Evolutionary conservation across 2,113 vertebrate genomes (phyloP), one percentile per base, ranked within the genome.

Genomic region (Spilogale gracilis): DNA sequence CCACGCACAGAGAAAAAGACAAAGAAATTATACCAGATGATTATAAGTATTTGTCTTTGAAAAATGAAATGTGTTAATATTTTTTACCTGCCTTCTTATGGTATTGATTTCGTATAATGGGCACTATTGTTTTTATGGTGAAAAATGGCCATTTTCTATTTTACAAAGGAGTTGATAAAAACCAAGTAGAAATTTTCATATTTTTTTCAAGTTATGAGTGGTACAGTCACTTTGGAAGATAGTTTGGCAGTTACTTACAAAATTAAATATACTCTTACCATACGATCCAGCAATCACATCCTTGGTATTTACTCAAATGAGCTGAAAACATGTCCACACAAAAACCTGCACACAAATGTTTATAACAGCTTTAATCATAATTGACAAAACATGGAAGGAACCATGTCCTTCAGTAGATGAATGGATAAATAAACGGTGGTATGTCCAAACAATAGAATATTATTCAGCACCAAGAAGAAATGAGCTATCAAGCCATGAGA

Each of bases 211-310:
- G 50, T 58, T 95, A 52, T 25, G 32, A 79, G 30, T 86, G 23
- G 32, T 60, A 71, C 21, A 52, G 13, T 93, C 82, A 86, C 80
- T 52, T 92, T 71, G 65, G 65, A 83, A 81, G 54, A 83, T 9
- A 93, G 23, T 91, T 95, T 85, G 81, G 61, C 60, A 85, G n/a
- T 60, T 85, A 85, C 52, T 69, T 79, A 86, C 6, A 95, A 86
- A 86, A 61, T 43, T 71, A 58, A 86, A 92, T 60, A 52, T 94
- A 61, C n/a, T 82, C 32, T 69, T 80, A 69, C 61, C 32, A 43
- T 80, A 80, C 9, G 16, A 86, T 52, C 82, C 63, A 95, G 32
- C 25, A 56, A 21, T 91, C 7, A 0, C 25, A 45, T 80, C 61
- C 71, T 60, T 60, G 52, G 2, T 69, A 60, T 80, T 86, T 71